These are phyloP conservation scores for Tribolium freemani DNA, from an alignment of 2,888 invertebrate genomes.

Conservation along the genomic window DNA sequence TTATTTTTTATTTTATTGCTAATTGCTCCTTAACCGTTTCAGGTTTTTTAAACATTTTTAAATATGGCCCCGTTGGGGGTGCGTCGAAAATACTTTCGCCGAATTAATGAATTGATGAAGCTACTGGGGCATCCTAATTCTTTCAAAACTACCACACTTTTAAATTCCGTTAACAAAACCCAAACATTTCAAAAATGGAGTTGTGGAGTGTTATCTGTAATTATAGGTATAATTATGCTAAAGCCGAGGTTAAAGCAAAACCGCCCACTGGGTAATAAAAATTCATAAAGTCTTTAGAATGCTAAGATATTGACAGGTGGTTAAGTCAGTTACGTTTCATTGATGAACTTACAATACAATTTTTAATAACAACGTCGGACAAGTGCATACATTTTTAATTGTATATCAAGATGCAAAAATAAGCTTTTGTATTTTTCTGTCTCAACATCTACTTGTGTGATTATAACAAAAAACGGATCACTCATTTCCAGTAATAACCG, in stretches of 20 bases:
- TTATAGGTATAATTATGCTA: neutral
- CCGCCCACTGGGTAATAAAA: neutral
- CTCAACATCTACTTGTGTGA: too few relatives aligned
- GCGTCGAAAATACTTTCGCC: neutral
- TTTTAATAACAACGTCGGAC: too few relatives aligned
- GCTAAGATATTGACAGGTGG: neutral
- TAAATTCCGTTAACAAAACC: too few relatives aligned
- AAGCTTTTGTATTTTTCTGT: too few relatives aligned
- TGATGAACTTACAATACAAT: neutral
- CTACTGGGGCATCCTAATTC: neutral
- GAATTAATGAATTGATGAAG: constrained; percentile 28
- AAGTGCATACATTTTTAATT: too few relatives aligned
- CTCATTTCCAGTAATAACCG: too few relatives aligned
- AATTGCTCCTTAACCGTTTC: constrained; percentile 58
- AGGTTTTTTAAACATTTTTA: constrained; percentile 27
- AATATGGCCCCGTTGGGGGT: constrained; percentile 1
- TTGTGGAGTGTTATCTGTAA: neutral
- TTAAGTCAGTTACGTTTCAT: neutral
- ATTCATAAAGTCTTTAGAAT: neutral
- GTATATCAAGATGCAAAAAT: too few relatives aligned
- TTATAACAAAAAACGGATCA: too few relatives aligned
- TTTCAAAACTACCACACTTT: too few relatives aligned
- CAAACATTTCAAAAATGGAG: neutral
- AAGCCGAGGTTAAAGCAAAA: neutral
- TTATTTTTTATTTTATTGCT: constrained; percentile 66